These are phyloP conservation scores for Dermolepida albohirtum DNA, from an alignment of 2,888 invertebrate species.

Conservation along the genomic window DNA sequence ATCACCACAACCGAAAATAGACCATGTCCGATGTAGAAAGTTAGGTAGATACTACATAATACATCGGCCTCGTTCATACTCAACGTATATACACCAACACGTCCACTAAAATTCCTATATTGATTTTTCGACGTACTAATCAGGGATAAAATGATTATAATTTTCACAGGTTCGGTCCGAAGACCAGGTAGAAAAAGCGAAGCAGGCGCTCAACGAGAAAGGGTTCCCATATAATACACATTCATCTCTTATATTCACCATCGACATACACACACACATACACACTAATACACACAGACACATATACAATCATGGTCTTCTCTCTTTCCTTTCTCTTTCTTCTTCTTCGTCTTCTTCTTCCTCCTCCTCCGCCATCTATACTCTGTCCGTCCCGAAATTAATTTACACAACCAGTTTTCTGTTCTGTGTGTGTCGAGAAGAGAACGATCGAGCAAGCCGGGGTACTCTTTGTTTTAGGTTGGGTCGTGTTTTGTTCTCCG, in stretches of 20 bases:
- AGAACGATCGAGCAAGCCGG: constrained; percentile 43
- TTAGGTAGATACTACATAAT: constrained; percentile 28
- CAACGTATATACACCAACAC: constrained; percentile 15
- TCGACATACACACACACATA: constrained; percentile 10
- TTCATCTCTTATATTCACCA: constrained; percentile 40
- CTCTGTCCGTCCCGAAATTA: constrained; percentile 56
- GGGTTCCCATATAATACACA: constrained; percentile 49
- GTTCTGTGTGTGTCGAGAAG: constrained; percentile 26
- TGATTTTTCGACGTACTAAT: constrained; percentile 56
- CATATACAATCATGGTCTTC: constrained; percentile 25
- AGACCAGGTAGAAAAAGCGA: constrained; percentile 47
- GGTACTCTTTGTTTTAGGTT: constrained; percentile 62
- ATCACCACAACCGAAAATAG: constrained; percentile 23
- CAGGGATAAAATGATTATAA: constrained; percentile 59
- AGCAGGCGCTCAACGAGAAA: constrained; percentile 19
- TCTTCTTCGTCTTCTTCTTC: constrained; percentile 36
- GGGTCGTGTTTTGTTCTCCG: constrained; percentile 62
- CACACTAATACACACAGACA: not conserved
- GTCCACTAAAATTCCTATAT: constrained; percentile 42
- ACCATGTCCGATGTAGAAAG: constrained; percentile 36
- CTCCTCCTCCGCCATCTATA: constrained; percentile 30
- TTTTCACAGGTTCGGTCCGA: constrained; percentile 56
- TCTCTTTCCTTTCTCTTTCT: constrained; percentile 20
- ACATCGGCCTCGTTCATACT: constrained; percentile 23
- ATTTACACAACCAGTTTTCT: constrained; percentile 65